Evolutionary conservation across 2,888 invertebrate genomes (phyloP), one percentile per base, ranked within the genome.

Genomic region (Caenorhabditis becei): DNA sequence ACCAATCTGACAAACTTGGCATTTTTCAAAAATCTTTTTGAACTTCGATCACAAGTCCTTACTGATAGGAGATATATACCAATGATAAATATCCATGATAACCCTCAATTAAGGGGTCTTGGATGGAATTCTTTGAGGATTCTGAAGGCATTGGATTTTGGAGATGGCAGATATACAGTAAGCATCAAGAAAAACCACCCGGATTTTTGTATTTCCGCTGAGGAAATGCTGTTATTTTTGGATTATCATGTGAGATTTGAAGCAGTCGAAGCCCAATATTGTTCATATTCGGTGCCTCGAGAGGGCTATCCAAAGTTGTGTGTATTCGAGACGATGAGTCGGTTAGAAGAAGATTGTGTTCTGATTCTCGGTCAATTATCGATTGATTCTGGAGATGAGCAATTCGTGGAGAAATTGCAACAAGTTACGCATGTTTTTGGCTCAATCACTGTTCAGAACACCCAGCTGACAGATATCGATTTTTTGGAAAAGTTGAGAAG

Each of bases 361-460:
- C 49, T 18, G 18, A 28, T 49, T 1, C 47, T 62, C 14, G 67
- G 67, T 5, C 23, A 67, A 16, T 14, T 67, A 7, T 26, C 47
- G 14, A 56, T 67, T 23, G 32, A 37, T 23, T 47, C 44, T 44
- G 47, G 47, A 16, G 56, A 67, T 26, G 67, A 67, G n/a, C 56
- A 44, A 20, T 5, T 44, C 20, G 67, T 67, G 41, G 47, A 32
- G 16, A 67, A 67, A 2, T 32, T 67, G 28, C 3, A 23, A 14
- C 4, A 18, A 2, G 8, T 44, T 10, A 49, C 26, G 1, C 4
- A 56, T 11, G 32, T 67, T 16, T 47, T 20, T 28, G 67, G 67
- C 44, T 47, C 56, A 7, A 8, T 67, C 16, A 54, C 54, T 8
- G 47, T 67, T 56, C 67, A 67, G 41, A 67, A 67, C 32, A 47